A percentile compares a stretch with the other conserved stretches of the same genome.
phyloP scores from a whole-genome alignment of 2,113 vertebrate species.

The Fulica atra region DNA sequence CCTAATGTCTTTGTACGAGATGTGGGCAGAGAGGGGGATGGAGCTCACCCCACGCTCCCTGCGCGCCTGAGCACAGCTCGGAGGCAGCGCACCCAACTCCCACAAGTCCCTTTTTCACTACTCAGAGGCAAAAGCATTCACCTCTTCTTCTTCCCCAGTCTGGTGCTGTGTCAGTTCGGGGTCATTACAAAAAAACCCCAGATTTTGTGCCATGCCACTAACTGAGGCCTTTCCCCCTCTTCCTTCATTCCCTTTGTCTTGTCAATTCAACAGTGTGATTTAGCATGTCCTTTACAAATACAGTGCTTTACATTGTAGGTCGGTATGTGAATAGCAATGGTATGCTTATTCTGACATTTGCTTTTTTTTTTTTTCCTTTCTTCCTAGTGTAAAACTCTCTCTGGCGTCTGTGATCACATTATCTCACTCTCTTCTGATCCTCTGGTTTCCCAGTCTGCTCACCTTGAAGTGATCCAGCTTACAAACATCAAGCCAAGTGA shows the following conservation, averaged over 20 bases:
- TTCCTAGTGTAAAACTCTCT: constrained; percentile 85
- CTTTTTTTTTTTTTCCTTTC: not conserved
- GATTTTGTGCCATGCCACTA: not conserved
- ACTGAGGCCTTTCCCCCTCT: not conserved
- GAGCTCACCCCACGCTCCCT: fast-evolving
- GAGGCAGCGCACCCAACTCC: not conserved
- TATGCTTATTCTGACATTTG: not conserved
- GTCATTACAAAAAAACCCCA: not conserved
- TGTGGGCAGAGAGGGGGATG: not conserved
- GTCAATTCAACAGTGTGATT: not conserved
- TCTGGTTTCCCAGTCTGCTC: constrained; percentile 85
- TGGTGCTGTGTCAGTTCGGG: not conserved
- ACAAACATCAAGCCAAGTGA: constrained; percentile 88
- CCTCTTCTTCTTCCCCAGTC: not conserved
- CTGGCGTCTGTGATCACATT: constrained; percentile 84
- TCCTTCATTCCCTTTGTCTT: not conserved
- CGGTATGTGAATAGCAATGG: not conserved
- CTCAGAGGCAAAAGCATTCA: not conserved
- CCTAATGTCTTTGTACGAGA: not conserved
- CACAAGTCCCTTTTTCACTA: not conserved
- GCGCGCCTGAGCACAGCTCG: not conserved
- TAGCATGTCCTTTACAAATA: not conserved
- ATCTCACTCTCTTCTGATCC: constrained; percentile 85
- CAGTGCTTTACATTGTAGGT: not conserved
- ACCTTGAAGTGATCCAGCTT: constrained; percentile 86